Evolutionary conservation across 2,113 vertebrate genomes (phyloP).

Genomic region (Triplophysa siluroides): DNA sequence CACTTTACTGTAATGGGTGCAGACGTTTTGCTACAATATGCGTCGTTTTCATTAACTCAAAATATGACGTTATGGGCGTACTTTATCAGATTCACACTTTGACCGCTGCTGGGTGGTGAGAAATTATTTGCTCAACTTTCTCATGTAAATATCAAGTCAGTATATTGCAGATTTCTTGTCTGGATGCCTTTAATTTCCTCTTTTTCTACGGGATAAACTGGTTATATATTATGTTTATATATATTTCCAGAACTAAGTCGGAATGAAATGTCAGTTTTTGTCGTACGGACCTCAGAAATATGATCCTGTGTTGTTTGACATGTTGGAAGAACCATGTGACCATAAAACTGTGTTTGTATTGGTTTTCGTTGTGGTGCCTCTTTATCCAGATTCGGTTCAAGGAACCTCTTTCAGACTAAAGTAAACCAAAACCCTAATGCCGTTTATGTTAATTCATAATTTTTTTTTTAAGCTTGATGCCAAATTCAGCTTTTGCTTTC

Average conservation of each 20-base stretch:
- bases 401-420: background rate
- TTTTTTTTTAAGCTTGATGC: slow-evolving; percentile 1
- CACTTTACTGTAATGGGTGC: too few species aligned
- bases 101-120: slow-evolving; percentile 33
- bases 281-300: too few species aligned
- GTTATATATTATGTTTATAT: background rate
- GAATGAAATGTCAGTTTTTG: too few species aligned
- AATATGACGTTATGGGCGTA: background rate
- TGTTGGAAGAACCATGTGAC: too few species aligned
- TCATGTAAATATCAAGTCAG: background rate
- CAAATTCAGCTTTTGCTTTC: slow-evolving; percentile 22
- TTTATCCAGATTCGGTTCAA: too few species aligned
- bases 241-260: background rate
- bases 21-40: background rate
- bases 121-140: background rate
- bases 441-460: too few species aligned
- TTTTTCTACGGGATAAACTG: background rate
- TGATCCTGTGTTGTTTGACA: too few species aligned
- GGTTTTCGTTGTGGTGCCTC: background rate
- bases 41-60: background rate
- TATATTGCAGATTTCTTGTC: background rate
- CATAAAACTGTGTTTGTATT: background rate
- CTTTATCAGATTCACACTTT: slow-evolving; percentile 1
- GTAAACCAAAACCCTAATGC: background rate
- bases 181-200: slow-evolving; percentile 1